Percentiles rank a stretch among this genome's conserved stretches.
Conservation (phyloP, 2,888 invertebrate species). For the Unio pictorum region DNA sequence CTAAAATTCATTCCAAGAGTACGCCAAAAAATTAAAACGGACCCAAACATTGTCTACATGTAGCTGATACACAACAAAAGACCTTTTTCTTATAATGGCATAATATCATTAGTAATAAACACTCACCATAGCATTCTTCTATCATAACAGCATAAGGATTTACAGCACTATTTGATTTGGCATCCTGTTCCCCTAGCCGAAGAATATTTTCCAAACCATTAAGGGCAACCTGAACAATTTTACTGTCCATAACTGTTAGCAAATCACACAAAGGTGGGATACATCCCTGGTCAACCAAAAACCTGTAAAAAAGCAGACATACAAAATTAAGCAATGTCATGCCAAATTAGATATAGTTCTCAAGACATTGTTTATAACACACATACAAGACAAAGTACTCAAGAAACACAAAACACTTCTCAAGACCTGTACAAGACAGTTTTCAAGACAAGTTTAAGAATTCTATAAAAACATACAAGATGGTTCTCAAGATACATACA, state of each 20-base stretch:
- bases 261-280: slow-evolving; percentile 94
- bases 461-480: too few species aligned
- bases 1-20: too few species aligned
- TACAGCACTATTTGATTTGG: slow-evolving; percentile 76
- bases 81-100: background rate
- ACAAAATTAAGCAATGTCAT: background rate
- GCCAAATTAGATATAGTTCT: background rate
- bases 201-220: slow-evolving; percentile 96
- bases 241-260: slow-evolving; percentile 91
- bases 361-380: too few species aligned
- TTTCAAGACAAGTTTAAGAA: too few species aligned
- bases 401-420: too few species aligned
- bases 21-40: too few species aligned
- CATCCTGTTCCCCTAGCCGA: slow-evolving; percentile 88
- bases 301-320: slow-evolving; percentile 47
- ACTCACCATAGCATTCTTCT: slow-evolving; percentile 94
- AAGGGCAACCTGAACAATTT: slow-evolving; percentile 93
- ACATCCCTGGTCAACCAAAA: slow-evolving; percentile 80
- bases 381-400: too few species aligned
- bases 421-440: too few species aligned
- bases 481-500: too few species aligned
- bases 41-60: too few species aligned
- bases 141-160: slow-evolving; percentile 93
- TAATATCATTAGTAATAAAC: background rate
- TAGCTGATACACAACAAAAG: background rate